These are phyloP conservation scores for Prorops nasuta DNA, from an alignment of 1,140 invertebrate genomes.

Conservation along the genomic window DNA sequence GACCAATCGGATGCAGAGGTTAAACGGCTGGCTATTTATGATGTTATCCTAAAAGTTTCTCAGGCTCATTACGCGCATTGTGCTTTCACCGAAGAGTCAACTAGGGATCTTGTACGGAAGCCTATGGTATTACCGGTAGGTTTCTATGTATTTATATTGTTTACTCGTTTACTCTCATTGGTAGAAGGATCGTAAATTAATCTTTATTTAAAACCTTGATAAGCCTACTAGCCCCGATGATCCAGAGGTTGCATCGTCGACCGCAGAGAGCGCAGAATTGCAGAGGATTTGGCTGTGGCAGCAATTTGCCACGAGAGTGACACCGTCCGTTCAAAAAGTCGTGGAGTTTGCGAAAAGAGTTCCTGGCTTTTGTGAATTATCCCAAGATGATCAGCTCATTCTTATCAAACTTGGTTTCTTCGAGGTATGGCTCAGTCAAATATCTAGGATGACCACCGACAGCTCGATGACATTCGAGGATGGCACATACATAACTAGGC, in stretches of 20 bases:
- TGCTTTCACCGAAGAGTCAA: conserved; percentile 85
- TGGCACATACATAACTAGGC: conserved; percentile 79
- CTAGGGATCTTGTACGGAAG: conserved; percentile 68
- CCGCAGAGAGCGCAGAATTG: conserved; percentile 65
- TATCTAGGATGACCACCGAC: conserved; percentile 79
- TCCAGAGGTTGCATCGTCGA: conserved; percentile 65
- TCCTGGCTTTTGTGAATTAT: conserved; percentile 82
- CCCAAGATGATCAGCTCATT: conserved; percentile 91
- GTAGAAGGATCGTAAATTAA: no score
- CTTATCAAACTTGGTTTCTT: conserved; percentile 95
- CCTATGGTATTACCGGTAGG: conserved; percentile 70
- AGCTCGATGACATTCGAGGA: conserved; percentile 88
- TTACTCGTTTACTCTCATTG: no score
- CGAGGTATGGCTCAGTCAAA: conserved; percentile 91
- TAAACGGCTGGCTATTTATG: conserved; percentile 72
- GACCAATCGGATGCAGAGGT: conserved; percentile 57
- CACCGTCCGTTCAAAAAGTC: conserved; percentile 84
- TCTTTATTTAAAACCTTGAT: no score
- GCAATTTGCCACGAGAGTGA: conserved; percentile 74
- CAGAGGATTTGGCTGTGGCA: conserved; percentile 76
- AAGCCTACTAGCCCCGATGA: conserved; percentile 56
- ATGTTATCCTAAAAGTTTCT: conserved; percentile 83
- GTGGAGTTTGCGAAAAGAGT: conserved; percentile 93
- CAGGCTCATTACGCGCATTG: conserved; percentile 89
- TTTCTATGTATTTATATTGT: no score